Evolutionary conservation across 2,797 vertebrate species (phyloP), one percentile per base, ranked within the genome.

Genomic region (Oreortyx pictus): DNA sequence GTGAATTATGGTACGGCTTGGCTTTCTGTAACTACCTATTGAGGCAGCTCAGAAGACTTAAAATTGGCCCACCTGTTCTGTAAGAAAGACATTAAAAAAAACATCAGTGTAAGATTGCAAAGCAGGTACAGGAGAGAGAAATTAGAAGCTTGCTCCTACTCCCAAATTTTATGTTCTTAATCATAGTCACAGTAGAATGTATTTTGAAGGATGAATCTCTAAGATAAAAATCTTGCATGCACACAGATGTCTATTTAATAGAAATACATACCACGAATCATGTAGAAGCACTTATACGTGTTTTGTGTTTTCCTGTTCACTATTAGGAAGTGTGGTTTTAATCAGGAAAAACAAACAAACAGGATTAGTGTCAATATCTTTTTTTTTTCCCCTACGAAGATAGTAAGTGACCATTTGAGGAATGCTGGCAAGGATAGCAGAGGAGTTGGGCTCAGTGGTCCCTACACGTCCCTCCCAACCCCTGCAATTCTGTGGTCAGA

Each of bases 391-490:
- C 70, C 79, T 79, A 33, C 68, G 84, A 79, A 74, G 24, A 52
- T 56, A 70, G 52, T 61, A 88, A 93, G 61, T 89, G 50, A 60
- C 65, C 25, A 29, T 92, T 79, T 71, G 59, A 89, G 80, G 56
- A 79, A 59, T 43, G 77, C 72, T 70, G 89, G 85, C 80, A 84
- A 77, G 6, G 16, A 11, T 18, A 7, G 29, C 16, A 31, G 29
- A 54, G 52, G 29, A 29, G 9, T 27, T 54, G 52, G 16, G 27
- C 52, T 31, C 52, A 3, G 3, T 31, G 50, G 6, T 52, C 50
- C 50, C 16, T 29, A 52, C 3, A 17, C 17, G 14, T 29, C 52
- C 9, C 10, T 31, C 17, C 29, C 52, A 54, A 11, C 10, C 46
- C 46, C 22, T 47, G 12, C 52, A 31, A 31, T 31, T 54, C 52